Base-by-base conservation (phyloP, 2,888 invertebrate species). In the Xanthia togata region DNA sequence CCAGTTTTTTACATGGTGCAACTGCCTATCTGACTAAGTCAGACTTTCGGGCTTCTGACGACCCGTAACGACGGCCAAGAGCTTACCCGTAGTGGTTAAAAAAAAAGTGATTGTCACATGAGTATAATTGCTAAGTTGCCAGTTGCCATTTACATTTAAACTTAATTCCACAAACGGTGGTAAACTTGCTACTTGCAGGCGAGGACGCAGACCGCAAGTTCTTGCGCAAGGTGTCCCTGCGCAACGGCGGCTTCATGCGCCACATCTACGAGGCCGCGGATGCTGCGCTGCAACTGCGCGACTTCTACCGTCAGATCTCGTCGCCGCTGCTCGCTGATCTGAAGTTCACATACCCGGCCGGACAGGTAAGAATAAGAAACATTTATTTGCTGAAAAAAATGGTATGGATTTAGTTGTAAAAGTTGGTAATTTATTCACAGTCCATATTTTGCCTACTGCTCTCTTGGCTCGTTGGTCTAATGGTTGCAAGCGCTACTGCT, bases 251-350 rank as follows among this genome's bases (percentile, higher is more conserved):
- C 8, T 97, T 98, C 92, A 97, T 97, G 88, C 95, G 98, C 4
- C 97, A 97, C 91, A 98, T 98, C 84, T 98, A 98, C 93, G 98
- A 97, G 91, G 97, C 97, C n/a, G 96, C 97, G 0, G 98, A 98
- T 91, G 97, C 98, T 3, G 96, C 97, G 81, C 92, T 97, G 62
- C 98, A 98, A 92, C 94, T 98, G 64, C 94, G 97, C 68, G 97
- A 97, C 90, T 98, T 98, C 94, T 98, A 97, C 94, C 96, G 96
- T 57, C 97, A 97, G 93, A 97, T 98, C 75, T 97, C 98, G 0
- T 97, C 97, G 11, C 98, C 98, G 1, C 94, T 98, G 17, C 94
- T 98, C 68, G 95, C 97, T 2, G 97, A 98, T 89, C 97, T 98
- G 75, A 96, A 96, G 26, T 97, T 98, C 91, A 95, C 95, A 70